Conservation (phyloP, 2,113 vertebrate species). For the Carollia perspicillata region DNA sequence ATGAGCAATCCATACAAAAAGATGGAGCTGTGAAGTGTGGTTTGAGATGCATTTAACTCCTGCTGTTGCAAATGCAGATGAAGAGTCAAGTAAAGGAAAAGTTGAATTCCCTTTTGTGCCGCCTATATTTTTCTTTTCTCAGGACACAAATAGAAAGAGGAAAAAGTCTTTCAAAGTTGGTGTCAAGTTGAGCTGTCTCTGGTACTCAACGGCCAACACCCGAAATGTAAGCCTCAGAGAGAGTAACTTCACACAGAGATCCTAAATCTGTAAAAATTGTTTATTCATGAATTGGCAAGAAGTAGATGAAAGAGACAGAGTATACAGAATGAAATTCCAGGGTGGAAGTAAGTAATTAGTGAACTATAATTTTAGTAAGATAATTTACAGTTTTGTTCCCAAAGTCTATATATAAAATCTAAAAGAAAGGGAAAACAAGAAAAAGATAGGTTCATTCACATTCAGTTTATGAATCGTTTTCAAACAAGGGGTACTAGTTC, state of each 20-base stretch:
- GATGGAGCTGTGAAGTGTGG: not conserved
- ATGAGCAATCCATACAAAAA: not conserved
- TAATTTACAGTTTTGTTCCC: not conserved
- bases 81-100: not conserved
- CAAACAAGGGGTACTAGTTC: not conserved
- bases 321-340: not conserved
- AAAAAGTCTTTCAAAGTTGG: constrained; percentile 25
- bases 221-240: constrained; percentile 16
- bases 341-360: not conserved
- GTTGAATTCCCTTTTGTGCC: not conserved
- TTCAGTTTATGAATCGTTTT: not conserved
- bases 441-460: not conserved
- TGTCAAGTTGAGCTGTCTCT: not conserved
- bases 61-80: not conserved
- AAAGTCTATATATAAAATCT: not conserved
- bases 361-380: not conserved
- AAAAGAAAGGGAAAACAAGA: not conserved
- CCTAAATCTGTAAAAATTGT: constrained; percentile 40
- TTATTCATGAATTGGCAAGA: constrained; percentile 57
- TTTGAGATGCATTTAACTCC: constrained; percentile 22
- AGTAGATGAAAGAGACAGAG: not conserved
- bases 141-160: constrained; percentile 27
- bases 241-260: constrained; percentile 46
- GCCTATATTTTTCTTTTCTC: not conserved
- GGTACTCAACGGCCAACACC: not conserved